Evolutionary conservation across 2,113 vertebrate species (phyloP), one percentile per base, ranked within the genome.

Genomic region (Odocoileus hemionus): DNA sequence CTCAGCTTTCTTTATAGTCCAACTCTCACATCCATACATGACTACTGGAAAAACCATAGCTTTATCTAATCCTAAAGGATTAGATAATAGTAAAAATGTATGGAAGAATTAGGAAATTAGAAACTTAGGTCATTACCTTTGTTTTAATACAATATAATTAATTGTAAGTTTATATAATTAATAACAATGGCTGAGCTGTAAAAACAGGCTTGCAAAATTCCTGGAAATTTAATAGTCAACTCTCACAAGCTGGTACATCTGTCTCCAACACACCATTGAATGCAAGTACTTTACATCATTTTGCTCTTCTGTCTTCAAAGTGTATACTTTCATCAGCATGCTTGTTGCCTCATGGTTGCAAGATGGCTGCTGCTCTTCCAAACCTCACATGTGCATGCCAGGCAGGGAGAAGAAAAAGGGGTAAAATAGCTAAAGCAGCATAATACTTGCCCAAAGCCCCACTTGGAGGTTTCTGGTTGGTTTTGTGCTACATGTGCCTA

Each of bases 61-160:
- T 39, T 70, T 36, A 21, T 36, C 67, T 23, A 70, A 70, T 39
- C 64, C 17, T 70, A 9, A 21, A 70, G 4, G 64, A 36, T 85
- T 85, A 76, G 61, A 64, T 17, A 88, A 52, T 15, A 79, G 28
- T 36, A 84, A 79, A 79, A 76, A 36, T 36, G 0, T 7, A 55
- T 54, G 54, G 52, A 89, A 45, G 13, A 90, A 50, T 76, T 60
- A 55, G 78, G 60, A 86, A 74, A 83, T 26, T 78, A 89, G 43
- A 64, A 74, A n/a, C 74, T 55, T 86, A 15, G 16, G 43, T 13
- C 36, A 93, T 58, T 54, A 36, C 19, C 19, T 91, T 92, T 82
- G 13, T 43, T 79, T 85, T 78, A 79, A 79, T 45, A 79, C 45
- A 45, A 84, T 23, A 52, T 58, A 82, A 79, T 85, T 93, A 61